These are phyloP conservation scores for Lutjanus argentimaculatus DNA, from an alignment of 2,797 vertebrate genomes.

Conservation along the genomic window DNA sequence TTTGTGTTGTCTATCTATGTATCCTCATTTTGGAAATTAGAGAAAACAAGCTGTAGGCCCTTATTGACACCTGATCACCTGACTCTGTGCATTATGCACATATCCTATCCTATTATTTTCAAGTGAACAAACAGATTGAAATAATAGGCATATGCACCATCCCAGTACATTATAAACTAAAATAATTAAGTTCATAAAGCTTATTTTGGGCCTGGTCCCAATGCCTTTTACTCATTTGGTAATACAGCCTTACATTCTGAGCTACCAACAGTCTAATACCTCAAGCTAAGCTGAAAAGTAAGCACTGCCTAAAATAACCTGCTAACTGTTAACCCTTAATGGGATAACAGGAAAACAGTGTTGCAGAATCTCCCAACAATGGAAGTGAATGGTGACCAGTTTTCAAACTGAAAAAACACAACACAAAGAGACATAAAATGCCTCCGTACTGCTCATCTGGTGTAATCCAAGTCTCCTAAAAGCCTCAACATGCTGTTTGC, in stretches of 20 bases:
- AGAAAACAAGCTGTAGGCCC: background rate
- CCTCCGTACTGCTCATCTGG: too few species aligned
- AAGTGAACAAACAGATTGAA: background rate
- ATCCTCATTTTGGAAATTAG: background rate
- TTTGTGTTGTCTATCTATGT: background rate
- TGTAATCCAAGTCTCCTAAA: too few species aligned
- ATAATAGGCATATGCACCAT: background rate
- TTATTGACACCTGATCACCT: background rate
- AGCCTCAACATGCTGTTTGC: too few species aligned
- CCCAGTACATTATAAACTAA: background rate
- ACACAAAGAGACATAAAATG: too few species aligned
- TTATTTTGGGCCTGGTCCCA: background rate
- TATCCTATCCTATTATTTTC: background rate
- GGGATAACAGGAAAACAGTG: too few species aligned
- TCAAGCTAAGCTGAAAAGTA: constrained; percentile 15
- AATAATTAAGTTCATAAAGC: background rate
- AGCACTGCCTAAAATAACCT: constrained; percentile 27
- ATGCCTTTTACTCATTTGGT: background rate
- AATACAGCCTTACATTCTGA: constrained; percentile 1
- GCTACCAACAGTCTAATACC: constrained; percentile 1
- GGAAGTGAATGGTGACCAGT: too few species aligned
- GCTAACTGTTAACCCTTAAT: too few species aligned
- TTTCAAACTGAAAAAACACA: too few species aligned
- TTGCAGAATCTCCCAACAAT: too few species aligned
- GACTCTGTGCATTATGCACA: too few species aligned